Evolutionary conservation across 2,888 invertebrate species (phyloP).

Genomic region (Eilema sororculum): DNA sequence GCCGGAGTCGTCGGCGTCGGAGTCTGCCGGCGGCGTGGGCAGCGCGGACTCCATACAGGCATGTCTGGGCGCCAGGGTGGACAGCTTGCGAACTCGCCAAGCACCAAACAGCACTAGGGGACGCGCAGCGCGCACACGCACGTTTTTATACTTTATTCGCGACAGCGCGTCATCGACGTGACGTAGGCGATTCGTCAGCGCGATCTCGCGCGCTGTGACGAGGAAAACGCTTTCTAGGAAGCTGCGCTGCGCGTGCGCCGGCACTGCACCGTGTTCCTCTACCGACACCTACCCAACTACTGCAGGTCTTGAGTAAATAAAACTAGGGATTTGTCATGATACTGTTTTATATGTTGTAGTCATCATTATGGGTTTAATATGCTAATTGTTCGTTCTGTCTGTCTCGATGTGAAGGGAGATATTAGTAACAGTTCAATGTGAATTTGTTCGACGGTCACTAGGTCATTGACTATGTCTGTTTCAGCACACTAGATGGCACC

Average conservation of each 20-base stretch:
- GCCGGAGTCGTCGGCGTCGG: constrained; percentile 61
- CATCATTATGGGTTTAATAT: not conserved
- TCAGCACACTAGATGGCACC: constrained; percentile 18
- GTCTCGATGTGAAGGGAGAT: not conserved
- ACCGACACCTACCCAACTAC: constrained; percentile 9
- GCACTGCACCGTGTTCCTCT: constrained; percentile 12
- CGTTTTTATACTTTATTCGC: constrained; percentile 77
- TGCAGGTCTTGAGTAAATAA: constrained; percentile 11
- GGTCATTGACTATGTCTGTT: constrained; percentile 5
- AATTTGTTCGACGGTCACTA: not conserved
- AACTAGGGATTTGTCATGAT: constrained; percentile 4
- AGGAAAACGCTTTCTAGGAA: constrained; percentile 86
- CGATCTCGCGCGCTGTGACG: constrained; percentile 61
- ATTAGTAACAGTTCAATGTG: not conserved
- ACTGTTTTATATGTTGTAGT: constrained; percentile 6
- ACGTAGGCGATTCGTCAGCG: constrained; percentile 78
- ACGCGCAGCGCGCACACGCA: constrained; percentile 64
- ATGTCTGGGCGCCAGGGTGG: constrained; percentile 81
- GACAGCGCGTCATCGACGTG: constrained; percentile 73
- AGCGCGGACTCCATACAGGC: constrained; percentile 78
- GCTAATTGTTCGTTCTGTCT: not conserved
- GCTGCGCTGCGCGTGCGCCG: constrained; percentile 60
- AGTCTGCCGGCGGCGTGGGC: constrained; percentile 57
- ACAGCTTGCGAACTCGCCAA: constrained; percentile 42
- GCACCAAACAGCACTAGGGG: constrained; percentile 68